Evolutionary conservation across 2,113 vertebrate genomes (phyloP).

Genomic region (Otocyon megalotis): DNA sequence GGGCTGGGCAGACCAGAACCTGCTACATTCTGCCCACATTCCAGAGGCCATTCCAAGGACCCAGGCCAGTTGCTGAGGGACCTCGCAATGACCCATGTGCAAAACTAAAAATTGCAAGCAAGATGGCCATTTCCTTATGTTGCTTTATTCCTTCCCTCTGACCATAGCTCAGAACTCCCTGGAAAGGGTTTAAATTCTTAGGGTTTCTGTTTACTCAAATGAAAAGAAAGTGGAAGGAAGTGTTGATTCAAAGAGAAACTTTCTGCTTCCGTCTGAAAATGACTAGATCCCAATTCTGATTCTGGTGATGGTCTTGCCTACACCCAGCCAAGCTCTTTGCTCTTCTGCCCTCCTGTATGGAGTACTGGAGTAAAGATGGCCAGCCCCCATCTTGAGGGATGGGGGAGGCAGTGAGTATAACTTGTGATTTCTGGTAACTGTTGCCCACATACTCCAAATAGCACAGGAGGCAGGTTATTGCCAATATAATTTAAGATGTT

Average conservation of each 20-base stretch:
- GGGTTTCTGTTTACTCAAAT: background rate
- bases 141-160: background rate
- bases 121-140: background rate
- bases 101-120: background rate
- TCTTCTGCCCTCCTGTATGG: background rate
- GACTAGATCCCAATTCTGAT: background rate
- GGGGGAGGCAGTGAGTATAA: accelerated
- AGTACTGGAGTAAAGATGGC: background rate
- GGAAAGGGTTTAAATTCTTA: background rate
- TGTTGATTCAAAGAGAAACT: conserved; percentile 48
- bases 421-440: background rate
- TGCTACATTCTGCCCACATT: background rate
- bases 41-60: background rate
- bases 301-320: background rate
- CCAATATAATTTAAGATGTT: background rate
- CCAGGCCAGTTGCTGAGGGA: background rate
- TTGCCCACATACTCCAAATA: background rate
- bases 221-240: conserved; percentile 42
- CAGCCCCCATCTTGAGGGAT: background rate
- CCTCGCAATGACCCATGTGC: background rate
- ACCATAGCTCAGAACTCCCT: background rate
- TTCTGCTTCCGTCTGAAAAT: background rate
- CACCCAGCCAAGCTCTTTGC: background rate
- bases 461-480: background rate
- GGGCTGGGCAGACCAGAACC: background rate